Conservation (phyloP, 2,888 invertebrate genomes). For the Lasiommata megera region DNA sequence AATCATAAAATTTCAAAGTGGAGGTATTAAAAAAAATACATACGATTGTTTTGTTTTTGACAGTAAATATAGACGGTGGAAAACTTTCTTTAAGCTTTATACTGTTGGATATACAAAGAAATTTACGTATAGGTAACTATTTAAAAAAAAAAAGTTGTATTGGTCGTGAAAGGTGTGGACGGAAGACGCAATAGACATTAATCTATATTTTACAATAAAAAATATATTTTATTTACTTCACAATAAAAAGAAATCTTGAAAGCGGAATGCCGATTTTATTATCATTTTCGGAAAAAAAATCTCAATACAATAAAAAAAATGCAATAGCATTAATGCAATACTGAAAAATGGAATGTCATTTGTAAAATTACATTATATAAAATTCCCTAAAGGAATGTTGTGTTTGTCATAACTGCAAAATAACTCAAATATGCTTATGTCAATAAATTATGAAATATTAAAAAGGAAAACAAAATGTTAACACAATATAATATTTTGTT, state of each 20-base stretch:
- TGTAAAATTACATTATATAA: conserved; percentile 15
- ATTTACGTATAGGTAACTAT: background rate
- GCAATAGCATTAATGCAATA: conserved; percentile 28
- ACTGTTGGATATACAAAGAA: background rate
- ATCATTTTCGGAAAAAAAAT: background rate
- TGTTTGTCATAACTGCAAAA: conserved; percentile 5
- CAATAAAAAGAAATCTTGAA: background rate
- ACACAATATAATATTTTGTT: background rate
- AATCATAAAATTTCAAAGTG: background rate
- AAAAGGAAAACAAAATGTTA: background rate
- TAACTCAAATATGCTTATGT: background rate
- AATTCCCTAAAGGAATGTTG: conserved; percentile 30
- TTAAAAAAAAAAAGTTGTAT: background rate
- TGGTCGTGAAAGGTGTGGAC: conserved; percentile 29
- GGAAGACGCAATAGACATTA: conserved; percentile 21
- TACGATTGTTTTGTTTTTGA: too few species aligned
- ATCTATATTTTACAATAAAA: background rate
- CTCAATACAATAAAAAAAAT: conserved; percentile 9
- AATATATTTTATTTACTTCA: background rate
- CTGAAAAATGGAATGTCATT: conserved; percentile 34
- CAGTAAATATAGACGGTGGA: too few species aligned
- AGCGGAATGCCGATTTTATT: conserved; percentile 11
- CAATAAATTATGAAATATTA: background rate
- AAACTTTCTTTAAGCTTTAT: too few species aligned
- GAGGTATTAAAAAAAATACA: too few species aligned